Evolutionary conservation across 2,113 vertebrate species (phyloP).

Genomic region (Heptranchias perlo): DNA sequence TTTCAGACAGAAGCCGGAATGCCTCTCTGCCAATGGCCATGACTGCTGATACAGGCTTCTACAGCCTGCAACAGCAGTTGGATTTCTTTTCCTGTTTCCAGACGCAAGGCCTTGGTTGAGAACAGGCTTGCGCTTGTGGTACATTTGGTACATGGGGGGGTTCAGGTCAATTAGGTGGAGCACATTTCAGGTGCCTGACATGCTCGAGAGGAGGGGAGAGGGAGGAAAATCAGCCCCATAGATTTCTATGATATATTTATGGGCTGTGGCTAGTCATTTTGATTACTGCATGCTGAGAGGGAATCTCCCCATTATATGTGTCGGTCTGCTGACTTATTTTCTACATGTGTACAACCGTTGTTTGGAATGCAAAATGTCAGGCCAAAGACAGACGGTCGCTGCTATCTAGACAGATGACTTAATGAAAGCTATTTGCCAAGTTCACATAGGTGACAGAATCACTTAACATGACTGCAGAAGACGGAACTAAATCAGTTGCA

Average conservation of each 20-base stretch:
- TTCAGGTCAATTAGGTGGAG: not conserved
- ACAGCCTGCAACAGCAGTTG: not conserved
- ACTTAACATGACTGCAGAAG: not conserved
- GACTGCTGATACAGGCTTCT: not conserved
- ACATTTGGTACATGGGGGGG: not conserved
- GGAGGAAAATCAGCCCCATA: too few relatives aligned
- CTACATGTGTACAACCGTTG: not conserved
- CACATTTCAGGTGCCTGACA: not conserved
- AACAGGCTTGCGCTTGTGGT: not conserved
- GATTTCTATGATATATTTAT: not conserved
- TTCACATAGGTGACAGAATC: not conserved
- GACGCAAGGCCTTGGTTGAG: not conserved
- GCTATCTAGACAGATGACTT: not conserved
- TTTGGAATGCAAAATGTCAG: not conserved
- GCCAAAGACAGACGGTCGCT: not conserved
- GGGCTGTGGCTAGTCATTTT: not conserved
- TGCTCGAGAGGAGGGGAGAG: not conserved
- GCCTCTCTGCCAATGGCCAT: too few relatives aligned
- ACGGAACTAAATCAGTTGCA: not conserved
- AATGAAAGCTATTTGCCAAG: not conserved
- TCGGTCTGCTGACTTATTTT: not conserved
- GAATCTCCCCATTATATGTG: not conserved
- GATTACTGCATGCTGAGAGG: not conserved
- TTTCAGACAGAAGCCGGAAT: too few relatives aligned
- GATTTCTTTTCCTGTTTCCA: not conserved